Conservation (phyloP, 2,113 vertebrate genomes). For the Grantiella picta region DNA sequence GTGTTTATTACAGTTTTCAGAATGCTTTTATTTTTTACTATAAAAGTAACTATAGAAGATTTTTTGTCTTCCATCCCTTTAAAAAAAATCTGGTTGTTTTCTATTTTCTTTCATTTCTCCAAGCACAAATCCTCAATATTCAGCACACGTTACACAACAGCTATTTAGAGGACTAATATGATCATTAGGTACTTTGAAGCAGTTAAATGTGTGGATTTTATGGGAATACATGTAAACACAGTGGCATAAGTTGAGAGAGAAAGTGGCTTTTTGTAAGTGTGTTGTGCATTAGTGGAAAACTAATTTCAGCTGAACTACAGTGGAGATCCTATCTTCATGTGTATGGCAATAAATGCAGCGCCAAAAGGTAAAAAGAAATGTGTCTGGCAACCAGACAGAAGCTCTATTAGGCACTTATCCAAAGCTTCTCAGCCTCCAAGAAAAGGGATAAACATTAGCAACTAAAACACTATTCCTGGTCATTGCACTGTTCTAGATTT, state of each 20-base stretch:
- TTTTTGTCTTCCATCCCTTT: not conserved
- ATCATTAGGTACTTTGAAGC: not conserved
- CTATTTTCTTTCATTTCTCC: not conserved
- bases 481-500: not conserved
- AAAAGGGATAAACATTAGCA: not conserved
- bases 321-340: not conserved
- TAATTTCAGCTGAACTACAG: not conserved
- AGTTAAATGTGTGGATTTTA: not conserved
- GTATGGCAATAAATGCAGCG: accelerated
- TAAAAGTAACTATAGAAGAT: not conserved
- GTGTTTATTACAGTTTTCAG: not conserved
- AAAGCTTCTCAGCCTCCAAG: not conserved
- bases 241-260: not conserved
- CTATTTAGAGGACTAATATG: not conserved
- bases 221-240: not conserved
- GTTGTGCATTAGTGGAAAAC: not conserved
- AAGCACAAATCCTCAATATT: not conserved
- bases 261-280: not conserved
- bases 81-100: not conserved
- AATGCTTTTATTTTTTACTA: not conserved
- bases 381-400: not conserved
- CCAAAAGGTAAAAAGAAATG: not conserved
- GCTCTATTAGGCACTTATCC: not conserved
- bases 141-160: not conserved
- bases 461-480: not conserved